Percentiles rank a stretch among this genome's conserved stretches.
These are phyloP conservation scores for Leucania comma DNA, from an alignment of 2,888 invertebrate genomes.

Conservation along the genomic window DNA sequence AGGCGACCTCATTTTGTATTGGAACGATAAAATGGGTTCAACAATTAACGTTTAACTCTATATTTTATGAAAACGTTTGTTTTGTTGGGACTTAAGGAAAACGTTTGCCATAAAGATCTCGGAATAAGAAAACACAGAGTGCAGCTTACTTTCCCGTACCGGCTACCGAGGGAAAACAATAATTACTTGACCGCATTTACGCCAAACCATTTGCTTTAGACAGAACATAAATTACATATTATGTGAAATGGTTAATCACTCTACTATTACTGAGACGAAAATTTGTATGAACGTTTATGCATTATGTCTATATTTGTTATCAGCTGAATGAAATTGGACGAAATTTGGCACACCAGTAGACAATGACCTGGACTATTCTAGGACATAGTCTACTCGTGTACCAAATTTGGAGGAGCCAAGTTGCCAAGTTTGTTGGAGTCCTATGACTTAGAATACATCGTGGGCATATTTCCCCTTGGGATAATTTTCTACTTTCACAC, in stretches of 20 bases:
- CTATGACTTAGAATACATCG: too few relatives aligned
- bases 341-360: too few relatives aligned
- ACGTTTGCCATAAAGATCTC: constrained; percentile 14
- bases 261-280: too few relatives aligned
- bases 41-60: constrained; percentile 2
- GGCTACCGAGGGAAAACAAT: constrained; percentile 42
- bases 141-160: constrained; percentile 25
- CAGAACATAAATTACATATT: constrained; percentile 4
- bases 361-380: too few relatives aligned
- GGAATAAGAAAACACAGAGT: constrained; percentile 16
- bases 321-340: too few relatives aligned
- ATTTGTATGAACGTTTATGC: too few relatives aligned
- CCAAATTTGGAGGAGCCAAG: too few relatives aligned
- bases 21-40: constrained; percentile 11
- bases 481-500: too few relatives aligned
- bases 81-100: constrained; percentile 3
- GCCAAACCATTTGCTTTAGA: constrained; percentile 18
- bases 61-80: constrained; percentile 18
- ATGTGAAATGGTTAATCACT: not conserved
- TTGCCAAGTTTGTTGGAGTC: too few relatives aligned
- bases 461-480: too few relatives aligned
- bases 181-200: constrained; percentile 39
- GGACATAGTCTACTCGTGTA: too few relatives aligned
- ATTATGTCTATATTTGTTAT: too few relatives aligned
- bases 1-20: constrained; percentile 34